phyloP scores from a whole-genome alignment of 2,113 vertebrate genomes.

The Triplophysa siluroides region DNA sequence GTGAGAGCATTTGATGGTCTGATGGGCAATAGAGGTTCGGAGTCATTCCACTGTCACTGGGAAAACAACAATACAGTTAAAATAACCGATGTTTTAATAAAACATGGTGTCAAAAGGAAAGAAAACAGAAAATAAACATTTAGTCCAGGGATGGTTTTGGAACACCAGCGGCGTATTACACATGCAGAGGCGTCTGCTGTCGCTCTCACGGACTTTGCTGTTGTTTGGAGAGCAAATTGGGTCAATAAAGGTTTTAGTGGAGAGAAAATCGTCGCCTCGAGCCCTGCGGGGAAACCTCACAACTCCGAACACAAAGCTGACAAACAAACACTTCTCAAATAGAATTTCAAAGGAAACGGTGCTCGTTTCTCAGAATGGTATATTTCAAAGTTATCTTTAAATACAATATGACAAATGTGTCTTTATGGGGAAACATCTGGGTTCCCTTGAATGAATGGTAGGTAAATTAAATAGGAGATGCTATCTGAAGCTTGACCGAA shows the following conservation, averaged over 20 bases:
- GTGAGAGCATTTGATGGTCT: not conserved
- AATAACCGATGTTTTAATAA: slow-evolving; percentile 26
- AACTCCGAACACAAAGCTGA: slow-evolving; percentile 21
- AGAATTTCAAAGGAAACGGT: not conserved
- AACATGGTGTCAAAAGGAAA: slow-evolving; percentile 5
- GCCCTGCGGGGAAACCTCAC: slow-evolving; percentile 1
- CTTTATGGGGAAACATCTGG: not conserved
- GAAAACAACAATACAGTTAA: slow-evolving; percentile 25
- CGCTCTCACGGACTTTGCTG: slow-evolving; percentile 23
- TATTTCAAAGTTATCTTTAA: not conserved
- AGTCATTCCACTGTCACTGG: slow-evolving; percentile 1
- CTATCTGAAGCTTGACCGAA: slow-evolving; percentile 12
- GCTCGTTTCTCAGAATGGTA: not conserved
- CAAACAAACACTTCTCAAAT: slow-evolving; percentile 21
- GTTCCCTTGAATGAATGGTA: not conserved
- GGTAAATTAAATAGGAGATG: slow-evolving; percentile 16
- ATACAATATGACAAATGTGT: not conserved
- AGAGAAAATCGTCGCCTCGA: slow-evolving; percentile 8
- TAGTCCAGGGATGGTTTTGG: slow-evolving; percentile 15
- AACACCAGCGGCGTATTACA: slow-evolving; percentile 4
- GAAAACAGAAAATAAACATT: slow-evolving; percentile 9
- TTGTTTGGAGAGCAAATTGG: slow-evolving; percentile 40
- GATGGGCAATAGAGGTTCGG: not conserved
- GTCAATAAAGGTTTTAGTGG: slow-evolving; percentile 38
- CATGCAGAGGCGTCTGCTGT: slow-evolving; percentile 13